A percentile compares a stretch with the other conserved stretches of the same genome.
phyloP scores from a whole-genome alignment of 2,888 invertebrate species.

The Cephonodes hylas region DNA sequence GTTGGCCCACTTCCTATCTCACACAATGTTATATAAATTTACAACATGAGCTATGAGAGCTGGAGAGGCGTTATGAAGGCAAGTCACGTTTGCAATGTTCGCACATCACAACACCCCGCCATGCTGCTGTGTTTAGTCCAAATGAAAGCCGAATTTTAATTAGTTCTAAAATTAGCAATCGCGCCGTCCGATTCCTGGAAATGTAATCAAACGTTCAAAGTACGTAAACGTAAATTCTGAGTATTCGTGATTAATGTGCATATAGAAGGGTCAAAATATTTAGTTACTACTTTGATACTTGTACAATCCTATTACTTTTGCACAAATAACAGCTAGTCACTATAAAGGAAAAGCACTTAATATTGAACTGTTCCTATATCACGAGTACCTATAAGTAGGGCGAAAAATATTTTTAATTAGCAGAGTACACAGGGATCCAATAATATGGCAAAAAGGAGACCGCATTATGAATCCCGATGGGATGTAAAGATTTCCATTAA shows the following conservation, averaged over 20 bases:
- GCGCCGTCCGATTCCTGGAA: background rate
- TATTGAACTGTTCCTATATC: no score
- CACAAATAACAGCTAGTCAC: no score
- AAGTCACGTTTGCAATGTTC: background rate
- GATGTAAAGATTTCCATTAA: constrained; percentile 8
- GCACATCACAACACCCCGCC: background rate
- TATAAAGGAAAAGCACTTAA: no score
- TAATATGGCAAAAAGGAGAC: background rate
- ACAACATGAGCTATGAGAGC: background rate
- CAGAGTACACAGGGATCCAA: background rate
- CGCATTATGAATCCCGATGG: background rate
- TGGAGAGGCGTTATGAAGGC: background rate
- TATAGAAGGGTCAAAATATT: no score
- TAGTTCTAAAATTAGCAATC: background rate
- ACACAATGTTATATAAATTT: constrained; percentile 5
- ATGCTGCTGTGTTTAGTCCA: background rate
- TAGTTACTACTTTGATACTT: no score
- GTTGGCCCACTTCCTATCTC: background rate
- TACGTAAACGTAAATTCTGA: no score
- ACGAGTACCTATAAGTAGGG: no score
- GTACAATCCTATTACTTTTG: no score
- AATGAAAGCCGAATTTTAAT: background rate
- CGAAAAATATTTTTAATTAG: no score
- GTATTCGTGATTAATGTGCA: no score
- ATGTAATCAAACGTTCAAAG: background rate